These are phyloP conservation scores for Salmo trutta DNA, from an alignment of 2,797 vertebrate species.

Conservation along the genomic window DNA sequence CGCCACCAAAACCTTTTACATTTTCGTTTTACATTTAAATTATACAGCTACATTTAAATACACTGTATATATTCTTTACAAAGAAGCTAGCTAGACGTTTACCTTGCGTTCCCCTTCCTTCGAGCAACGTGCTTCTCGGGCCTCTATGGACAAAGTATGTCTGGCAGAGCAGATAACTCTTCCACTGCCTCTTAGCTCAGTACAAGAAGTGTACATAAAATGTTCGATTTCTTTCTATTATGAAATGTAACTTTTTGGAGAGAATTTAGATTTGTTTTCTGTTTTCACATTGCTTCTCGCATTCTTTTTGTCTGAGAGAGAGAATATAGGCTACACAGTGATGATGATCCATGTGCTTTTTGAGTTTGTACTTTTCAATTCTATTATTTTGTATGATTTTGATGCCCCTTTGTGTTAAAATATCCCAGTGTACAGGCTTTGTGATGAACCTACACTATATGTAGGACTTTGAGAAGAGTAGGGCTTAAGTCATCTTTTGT, in stretches of 20 bases:
- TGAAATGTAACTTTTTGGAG: background rate
- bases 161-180: background rate
- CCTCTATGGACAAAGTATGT: background rate
- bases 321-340: background rate
- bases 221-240: background rate
- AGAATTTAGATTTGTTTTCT: background rate
- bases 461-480: too few relatives aligned
- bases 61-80: slow-evolving; percentile 14
- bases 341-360: background rate
- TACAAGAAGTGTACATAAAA: background rate
- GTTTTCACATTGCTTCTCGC: background rate
- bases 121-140: background rate
- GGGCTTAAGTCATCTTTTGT: too few relatives aligned
- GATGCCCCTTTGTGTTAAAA: background rate
- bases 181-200: background rate
- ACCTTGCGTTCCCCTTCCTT: background rate
- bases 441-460: too few relatives aligned
- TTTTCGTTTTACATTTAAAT: background rate
- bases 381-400: background rate
- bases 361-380: background rate
- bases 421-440: background rate
- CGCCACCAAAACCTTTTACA: slow-evolving; percentile 1
- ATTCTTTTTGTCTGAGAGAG: background rate
- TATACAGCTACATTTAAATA: background rate
- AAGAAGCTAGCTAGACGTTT: background rate